A percentile compares a stretch with the other conserved stretches of the same genome.
These are phyloP conservation scores for Sinocyclocheilus grahami DNA, from an alignment of 2,113 vertebrate species.

Conservation along the genomic window DNA sequence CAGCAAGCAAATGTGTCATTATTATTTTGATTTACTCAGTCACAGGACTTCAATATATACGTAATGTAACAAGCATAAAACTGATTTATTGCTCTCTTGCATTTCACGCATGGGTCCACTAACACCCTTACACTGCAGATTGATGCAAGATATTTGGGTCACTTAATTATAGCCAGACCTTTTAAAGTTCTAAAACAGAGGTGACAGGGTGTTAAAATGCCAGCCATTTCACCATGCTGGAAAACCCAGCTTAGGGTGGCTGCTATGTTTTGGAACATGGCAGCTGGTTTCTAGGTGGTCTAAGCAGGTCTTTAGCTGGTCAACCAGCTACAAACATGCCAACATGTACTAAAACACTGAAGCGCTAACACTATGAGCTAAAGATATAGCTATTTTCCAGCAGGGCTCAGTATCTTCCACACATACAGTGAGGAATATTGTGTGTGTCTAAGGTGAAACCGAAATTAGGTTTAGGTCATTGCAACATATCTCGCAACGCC, in stretches of 20 bases:
- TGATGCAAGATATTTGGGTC: constrained; percentile 56
- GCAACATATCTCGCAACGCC: constrained; percentile 65
- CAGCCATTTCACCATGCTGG: constrained; percentile 29
- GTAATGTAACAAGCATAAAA: constrained; percentile 44
- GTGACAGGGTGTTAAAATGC: constrained; percentile 64
- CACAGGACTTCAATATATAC: constrained; percentile 29
- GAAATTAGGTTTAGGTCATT: constrained; percentile 69
- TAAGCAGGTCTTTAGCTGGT: constrained; percentile 10
- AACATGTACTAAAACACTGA: not conserved
- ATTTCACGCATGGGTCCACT: constrained; percentile 46
- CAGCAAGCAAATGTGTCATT: not conserved
- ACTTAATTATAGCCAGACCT: constrained; percentile 60
- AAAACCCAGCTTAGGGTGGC: not conserved
- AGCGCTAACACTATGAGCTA: too few species aligned
- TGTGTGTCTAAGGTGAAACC: constrained; percentile 50
- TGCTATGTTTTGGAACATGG: constrained; percentile 12
- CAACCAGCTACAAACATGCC: not conserved
- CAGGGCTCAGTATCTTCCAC: not conserved
- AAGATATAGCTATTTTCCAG: not conserved
- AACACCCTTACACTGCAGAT: constrained; percentile 36
- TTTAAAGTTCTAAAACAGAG: constrained; percentile 67
- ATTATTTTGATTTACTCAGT: constrained; percentile 42
- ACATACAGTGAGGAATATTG: constrained; percentile 1
- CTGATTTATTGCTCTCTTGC: constrained; percentile 47
- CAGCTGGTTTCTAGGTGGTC: constrained; percentile 21